Percentiles rank a stretch among this genome's conserved stretches.
These are phyloP conservation scores for Schrankia costaestrigalis DNA, from an alignment of 2,888 invertebrate species.

Conservation along the genomic window DNA sequence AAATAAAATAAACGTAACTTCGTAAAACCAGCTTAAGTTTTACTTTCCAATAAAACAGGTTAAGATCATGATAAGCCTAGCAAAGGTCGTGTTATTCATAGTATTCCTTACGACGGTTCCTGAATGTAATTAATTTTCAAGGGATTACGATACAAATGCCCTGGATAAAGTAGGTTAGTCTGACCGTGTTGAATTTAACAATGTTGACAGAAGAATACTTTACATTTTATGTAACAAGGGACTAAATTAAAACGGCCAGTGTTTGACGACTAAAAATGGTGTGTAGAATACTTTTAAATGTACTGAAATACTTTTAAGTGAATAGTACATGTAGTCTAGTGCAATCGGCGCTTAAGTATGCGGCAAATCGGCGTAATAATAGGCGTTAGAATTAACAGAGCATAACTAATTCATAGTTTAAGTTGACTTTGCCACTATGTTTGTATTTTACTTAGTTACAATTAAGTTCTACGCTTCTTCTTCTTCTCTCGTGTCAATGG, in stretches of 20 bases:
- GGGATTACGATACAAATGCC: conserved; percentile 72
- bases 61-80: conserved; percentile 48
- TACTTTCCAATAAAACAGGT: conserved; percentile 35
- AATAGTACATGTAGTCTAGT: too few species aligned
- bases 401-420: too few species aligned
- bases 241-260: conserved; percentile 6
- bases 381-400: too few species aligned
- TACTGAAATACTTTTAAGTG: too few species aligned
- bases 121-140: conserved; percentile 72
- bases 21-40: too few species aligned
- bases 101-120: conserved; percentile 43
- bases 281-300: neutral
- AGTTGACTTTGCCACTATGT: too few species aligned
- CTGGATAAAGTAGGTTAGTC: conserved; percentile 54
- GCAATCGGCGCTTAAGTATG: too few species aligned
- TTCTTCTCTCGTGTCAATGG: too few species aligned
- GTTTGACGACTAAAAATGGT: conserved; percentile 2
- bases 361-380: too few species aligned
- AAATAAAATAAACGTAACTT: too few species aligned
- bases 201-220: conserved; percentile 45
- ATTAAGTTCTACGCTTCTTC: too few species aligned
- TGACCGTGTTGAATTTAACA: conserved; percentile 58
- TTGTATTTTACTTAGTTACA: too few species aligned
- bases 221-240: conserved; percentile 23
- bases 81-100: conserved; percentile 46